Evolutionary conservation across 2,888 invertebrate genomes (phyloP), one percentile per base, ranked within the genome.

Genomic region (Drosophila mercatorum): DNA sequence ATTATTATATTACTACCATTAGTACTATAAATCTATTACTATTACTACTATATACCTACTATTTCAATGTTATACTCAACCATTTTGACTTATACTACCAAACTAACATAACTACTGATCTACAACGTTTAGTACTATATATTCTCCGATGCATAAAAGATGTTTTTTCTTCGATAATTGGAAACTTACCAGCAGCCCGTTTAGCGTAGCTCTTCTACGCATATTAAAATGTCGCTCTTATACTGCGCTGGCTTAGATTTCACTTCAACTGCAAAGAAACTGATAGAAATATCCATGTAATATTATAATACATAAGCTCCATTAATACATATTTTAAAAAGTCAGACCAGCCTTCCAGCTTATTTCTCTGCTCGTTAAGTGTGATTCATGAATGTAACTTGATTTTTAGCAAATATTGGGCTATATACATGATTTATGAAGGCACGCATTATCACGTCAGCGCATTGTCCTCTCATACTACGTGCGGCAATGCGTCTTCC

Each of bases 191-290:
- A 83, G 81, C 55, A 82, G 70, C 55, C 68, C 56, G 53, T 44
- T 44, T 3, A 26, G 72, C 83, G 72, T 71, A 75, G 77, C 53
- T 68, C 53, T 46, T 31, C 86, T 74, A 83, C 77, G 83, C 82
- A 82, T 82, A 2, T 22, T 60, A 10, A 57, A n/a, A 49, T 40
- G 12, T 3, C n/a, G 8, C 46, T 40, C 22, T 49, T 31, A 12
- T 6, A 22, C 1, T 34, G 31, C 11, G 3, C 36, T 1, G 14
- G 17, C 36, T 55, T 22, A 17, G 6, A 1, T 1, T 46, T 14
- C 5, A 36, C 17, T 40, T 28, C 5, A 36, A 28, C 68, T 68
- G 70, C 28, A 69, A 34, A 44, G 5, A 44, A 41, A 41, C 26
- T 12, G 11, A 28, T 31, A 41, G 0, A 17, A 0, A 53, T 22